phyloP scores from a whole-genome alignment of 2,888 invertebrate species.

The Antheraea assamensis region DNA sequence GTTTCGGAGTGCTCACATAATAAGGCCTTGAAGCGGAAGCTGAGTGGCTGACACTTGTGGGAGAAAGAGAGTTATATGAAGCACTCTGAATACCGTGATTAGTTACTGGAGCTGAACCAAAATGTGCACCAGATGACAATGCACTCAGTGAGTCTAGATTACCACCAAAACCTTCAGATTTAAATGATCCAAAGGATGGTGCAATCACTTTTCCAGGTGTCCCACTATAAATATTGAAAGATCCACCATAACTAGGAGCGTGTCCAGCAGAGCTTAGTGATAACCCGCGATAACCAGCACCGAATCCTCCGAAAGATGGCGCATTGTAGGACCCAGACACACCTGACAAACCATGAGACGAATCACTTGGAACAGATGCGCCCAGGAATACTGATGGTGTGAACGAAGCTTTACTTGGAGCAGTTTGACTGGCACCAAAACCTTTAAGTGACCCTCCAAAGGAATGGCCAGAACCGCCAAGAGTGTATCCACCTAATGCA shows the following conservation, averaged over 20 bases:
- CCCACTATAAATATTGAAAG: slow-evolving; percentile 53
- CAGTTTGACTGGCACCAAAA: slow-evolving; percentile 47
- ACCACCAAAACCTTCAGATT: slow-evolving; percentile 56
- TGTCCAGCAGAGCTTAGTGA: slow-evolving; percentile 52
- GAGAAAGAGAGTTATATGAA: slow-evolving; percentile 39
- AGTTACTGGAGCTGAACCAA: slow-evolving; percentile 58
- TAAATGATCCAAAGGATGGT: slow-evolving; percentile 56
- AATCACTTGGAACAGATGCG: slow-evolving; percentile 62
- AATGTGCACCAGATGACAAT: slow-evolving; percentile 61
- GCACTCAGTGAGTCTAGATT: slow-evolving; percentile 58
- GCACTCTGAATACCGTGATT: slow-evolving; percentile 61
- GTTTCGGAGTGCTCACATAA: slow-evolving; percentile 59
- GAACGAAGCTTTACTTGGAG: slow-evolving; percentile 64
- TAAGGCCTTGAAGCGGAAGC: slow-evolving; percentile 66
- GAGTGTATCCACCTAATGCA: slow-evolving; percentile 37
- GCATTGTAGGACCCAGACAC: slow-evolving; percentile 55
- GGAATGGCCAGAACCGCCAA: slow-evolving; percentile 39
- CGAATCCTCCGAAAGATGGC: slow-evolving; percentile 53
- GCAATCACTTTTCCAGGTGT: slow-evolving; percentile 60
- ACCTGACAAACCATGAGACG: slow-evolving; percentile 55
- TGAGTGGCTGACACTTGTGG: slow-evolving; percentile 52
- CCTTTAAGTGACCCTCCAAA: slow-evolving; percentile 29
- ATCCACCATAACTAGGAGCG: slow-evolving; percentile 54
- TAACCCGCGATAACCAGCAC: slow-evolving; percentile 43
- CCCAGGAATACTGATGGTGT: slow-evolving; percentile 76